Evolutionary conservation across 92 coral and sea anemone genomes (phyloP).

Genomic region (Parazoanthus darwini): DNA sequence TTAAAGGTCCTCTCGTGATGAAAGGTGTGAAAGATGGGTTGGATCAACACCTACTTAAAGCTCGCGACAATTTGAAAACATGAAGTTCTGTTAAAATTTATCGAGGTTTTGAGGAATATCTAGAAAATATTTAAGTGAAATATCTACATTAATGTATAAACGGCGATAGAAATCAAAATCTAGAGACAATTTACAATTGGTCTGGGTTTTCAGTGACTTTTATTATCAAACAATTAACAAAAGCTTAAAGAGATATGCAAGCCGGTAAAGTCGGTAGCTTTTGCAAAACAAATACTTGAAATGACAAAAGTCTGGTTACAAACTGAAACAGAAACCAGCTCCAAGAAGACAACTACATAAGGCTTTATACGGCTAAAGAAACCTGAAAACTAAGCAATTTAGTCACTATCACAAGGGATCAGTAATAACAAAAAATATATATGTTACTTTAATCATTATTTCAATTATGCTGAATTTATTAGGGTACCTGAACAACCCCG

Average conservation of each 20-base stretch:
- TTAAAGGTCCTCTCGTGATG: conserved; percentile 86
- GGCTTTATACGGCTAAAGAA: too few species aligned
- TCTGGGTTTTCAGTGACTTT: too few species aligned
- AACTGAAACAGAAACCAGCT: too few species aligned
- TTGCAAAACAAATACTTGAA: too few species aligned
- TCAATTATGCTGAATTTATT: background rate
- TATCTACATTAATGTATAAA: background rate
- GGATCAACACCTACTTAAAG: background rate
- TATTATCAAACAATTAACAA: too few species aligned
- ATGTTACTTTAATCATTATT: background rate
- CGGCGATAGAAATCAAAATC: background rate
- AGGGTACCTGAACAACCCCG: conserved; percentile 89
- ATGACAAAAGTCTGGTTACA: too few species aligned
- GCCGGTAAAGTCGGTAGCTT: too few species aligned
- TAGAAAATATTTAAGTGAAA: too few species aligned
- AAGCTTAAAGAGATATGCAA: too few species aligned
- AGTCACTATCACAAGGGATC: background rate
- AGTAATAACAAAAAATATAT: background rate
- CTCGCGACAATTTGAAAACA: background rate
- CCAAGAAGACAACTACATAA: too few species aligned
- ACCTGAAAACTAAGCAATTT: too few species aligned
- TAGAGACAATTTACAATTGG: background rate
- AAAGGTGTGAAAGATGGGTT: conserved; percentile 58
- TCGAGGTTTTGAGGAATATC: background rate
- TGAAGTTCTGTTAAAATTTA: background rate